Evolutionary conservation across 2,113 vertebrate species (phyloP).

Genomic region (Pseudopipra pipra): DNA sequence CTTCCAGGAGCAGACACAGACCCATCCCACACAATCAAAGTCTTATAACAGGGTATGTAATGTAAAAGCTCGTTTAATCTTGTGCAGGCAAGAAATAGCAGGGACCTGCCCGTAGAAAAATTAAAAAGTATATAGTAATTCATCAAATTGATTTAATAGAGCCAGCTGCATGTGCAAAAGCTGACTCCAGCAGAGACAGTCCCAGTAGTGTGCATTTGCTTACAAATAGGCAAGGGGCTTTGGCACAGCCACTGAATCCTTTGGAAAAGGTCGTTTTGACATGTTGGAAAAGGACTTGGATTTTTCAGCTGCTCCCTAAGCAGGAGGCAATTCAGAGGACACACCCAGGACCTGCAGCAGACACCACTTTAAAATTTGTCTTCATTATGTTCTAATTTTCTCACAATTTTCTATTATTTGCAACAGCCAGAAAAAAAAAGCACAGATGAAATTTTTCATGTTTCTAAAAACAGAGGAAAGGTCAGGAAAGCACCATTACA

Average conservation of each 20-base stretch:
- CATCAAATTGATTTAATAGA: slow-evolving; percentile 51
- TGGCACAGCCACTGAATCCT: slow-evolving; percentile 31
- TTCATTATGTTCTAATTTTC: slow-evolving; percentile 20
- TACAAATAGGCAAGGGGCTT: slow-evolving; percentile 22
- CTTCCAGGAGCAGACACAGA: background rate
- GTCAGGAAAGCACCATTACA: background rate
- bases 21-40: background rate
- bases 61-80: background rate
- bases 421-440: background rate
- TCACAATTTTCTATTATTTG: background rate
- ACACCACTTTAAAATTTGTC: slow-evolving; percentile 6
- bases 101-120: background rate
- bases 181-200: slow-evolving; percentile 10
- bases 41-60: background rate
- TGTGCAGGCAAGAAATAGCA: slow-evolving; percentile 39
- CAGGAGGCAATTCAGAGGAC: background rate
- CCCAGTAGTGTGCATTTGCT: background rate
- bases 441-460: background rate
- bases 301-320: slow-evolving; percentile 14
- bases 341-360: slow-evolving; percentile 6
- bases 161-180: slow-evolving; percentile 23
- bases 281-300: background rate
- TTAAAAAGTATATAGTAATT: slow-evolving; percentile 9
- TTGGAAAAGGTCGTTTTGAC: slow-evolving; percentile 35
- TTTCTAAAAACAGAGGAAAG: background rate